Conservation (phyloP, 2,888 invertebrate genomes). For the Sussaba pulchella region DNA sequence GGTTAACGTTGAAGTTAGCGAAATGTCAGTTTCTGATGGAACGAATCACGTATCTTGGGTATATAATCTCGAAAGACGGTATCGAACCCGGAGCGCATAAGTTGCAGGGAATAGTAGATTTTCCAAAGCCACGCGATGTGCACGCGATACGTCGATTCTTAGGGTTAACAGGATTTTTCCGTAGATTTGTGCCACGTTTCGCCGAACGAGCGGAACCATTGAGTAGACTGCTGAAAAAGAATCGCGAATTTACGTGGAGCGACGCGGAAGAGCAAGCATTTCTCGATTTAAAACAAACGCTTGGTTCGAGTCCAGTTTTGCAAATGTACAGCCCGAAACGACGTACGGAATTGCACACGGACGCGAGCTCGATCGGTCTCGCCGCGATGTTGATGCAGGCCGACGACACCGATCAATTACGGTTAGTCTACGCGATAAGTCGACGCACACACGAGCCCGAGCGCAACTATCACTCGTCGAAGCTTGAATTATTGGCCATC, state of each 20-base stretch:
- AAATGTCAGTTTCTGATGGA: no score
- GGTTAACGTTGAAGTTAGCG: no score
- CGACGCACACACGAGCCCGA: no score
- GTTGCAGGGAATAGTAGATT: constrained; percentile 61
- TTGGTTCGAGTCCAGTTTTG: constrained; percentile 59
- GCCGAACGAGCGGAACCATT: constrained; percentile 57
- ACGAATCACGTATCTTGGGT: constrained; percentile 75
- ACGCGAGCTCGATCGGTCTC: constrained; percentile 72
- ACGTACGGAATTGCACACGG: constrained; percentile 75
- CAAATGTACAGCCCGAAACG: constrained; percentile 66
- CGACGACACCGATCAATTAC: no score
- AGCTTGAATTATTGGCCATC: no score
- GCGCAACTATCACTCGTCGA: no score
- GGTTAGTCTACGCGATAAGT: no score
- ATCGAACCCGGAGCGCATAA: constrained; percentile 65
- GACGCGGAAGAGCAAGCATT: constrained; percentile 48
- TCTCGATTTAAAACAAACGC: constrained; percentile 37
- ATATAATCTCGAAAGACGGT: constrained; percentile 50
- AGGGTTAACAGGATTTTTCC: constrained; percentile 56
- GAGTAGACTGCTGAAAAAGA: constrained; percentile 60
- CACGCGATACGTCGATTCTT: constrained; percentile 49
- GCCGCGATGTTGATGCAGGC: no score
- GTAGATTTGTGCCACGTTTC: constrained; percentile 58
- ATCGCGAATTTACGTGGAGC: constrained; percentile 55
- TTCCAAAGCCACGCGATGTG: constrained; percentile 37